phyloP scores from a whole-genome alignment of 2,797 vertebrate species.

The Ficedula albicollis region DNA sequence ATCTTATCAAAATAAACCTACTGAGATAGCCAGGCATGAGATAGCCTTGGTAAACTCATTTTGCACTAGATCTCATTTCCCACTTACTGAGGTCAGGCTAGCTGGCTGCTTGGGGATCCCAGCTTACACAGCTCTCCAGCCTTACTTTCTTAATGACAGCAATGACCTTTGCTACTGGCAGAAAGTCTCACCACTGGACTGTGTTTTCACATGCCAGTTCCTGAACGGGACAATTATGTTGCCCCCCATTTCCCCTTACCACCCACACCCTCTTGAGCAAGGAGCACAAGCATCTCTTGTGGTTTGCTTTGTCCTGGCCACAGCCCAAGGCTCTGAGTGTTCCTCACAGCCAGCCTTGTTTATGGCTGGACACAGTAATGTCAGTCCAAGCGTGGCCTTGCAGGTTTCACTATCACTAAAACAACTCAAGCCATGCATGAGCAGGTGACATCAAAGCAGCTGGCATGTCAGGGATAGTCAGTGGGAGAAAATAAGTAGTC shows the following conservation, averaged over 20 bases:
- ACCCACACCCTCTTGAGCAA: background rate
- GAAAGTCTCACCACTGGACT: background rate
- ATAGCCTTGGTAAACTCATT: slow-evolving; percentile 6
- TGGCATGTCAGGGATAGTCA: background rate
- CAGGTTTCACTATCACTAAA: background rate
- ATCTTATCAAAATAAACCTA: slow-evolving; percentile 22
- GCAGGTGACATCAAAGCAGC: background rate
- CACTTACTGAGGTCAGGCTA: background rate
- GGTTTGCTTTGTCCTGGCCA: background rate
- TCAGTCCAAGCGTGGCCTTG: background rate
- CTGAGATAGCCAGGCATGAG: background rate
- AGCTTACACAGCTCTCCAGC: background rate
- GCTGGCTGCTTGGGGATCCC: background rate
- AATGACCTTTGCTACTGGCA: background rate
- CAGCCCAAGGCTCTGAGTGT: accelerated
- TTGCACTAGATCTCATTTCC: slow-evolving; percentile 14
- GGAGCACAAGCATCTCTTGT: background rate
- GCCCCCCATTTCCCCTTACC: background rate
- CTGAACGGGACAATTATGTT: background rate
- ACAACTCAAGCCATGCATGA: background rate
- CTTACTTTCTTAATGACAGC: background rate
- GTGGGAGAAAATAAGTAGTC: slow-evolving; percentile 11
- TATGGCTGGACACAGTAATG: background rate
- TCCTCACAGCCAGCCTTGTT: background rate
- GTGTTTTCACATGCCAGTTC: background rate